These are phyloP conservation scores for Tursiops truncatus DNA, from an alignment of 2,113 vertebrate genomes.

Conservation along the genomic window DNA sequence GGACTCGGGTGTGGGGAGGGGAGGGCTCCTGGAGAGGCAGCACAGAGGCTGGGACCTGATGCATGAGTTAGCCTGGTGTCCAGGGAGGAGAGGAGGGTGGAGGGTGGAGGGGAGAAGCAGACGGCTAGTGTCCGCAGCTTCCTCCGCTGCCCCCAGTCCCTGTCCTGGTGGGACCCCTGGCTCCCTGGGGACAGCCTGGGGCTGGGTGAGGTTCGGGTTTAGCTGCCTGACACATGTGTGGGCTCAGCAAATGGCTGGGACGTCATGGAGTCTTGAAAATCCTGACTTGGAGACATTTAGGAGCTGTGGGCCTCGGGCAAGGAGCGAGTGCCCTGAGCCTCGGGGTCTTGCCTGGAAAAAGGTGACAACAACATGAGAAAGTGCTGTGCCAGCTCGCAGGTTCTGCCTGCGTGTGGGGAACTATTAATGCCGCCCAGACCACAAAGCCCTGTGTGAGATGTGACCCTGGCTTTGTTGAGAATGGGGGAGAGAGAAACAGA, in stretches of 20 bases:
- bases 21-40: neutral
- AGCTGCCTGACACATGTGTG: neutral
- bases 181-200: neutral
- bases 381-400: neutral
- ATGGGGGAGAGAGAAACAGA: neutral
- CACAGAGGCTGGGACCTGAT: neutral
- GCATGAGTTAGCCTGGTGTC: neutral
- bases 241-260: neutral
- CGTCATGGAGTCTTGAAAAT: neutral
- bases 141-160: neutral
- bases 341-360: neutral
- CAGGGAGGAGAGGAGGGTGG: too few relatives aligned
- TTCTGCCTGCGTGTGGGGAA: neutral
- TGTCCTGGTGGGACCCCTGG: neutral
- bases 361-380: neutral
- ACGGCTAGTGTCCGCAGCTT: neutral
- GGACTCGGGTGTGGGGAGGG: too few relatives aligned
- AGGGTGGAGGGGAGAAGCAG: neutral
- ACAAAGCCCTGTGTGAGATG: rapidly evolving
- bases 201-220: neutral
- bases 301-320: neutral
- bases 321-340: neutral
- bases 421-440: neutral
- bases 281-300: neutral
- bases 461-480: neutral